Base-by-base conservation (phyloP, 2,888 invertebrate species). In the Nemurella pictetii region DNA sequence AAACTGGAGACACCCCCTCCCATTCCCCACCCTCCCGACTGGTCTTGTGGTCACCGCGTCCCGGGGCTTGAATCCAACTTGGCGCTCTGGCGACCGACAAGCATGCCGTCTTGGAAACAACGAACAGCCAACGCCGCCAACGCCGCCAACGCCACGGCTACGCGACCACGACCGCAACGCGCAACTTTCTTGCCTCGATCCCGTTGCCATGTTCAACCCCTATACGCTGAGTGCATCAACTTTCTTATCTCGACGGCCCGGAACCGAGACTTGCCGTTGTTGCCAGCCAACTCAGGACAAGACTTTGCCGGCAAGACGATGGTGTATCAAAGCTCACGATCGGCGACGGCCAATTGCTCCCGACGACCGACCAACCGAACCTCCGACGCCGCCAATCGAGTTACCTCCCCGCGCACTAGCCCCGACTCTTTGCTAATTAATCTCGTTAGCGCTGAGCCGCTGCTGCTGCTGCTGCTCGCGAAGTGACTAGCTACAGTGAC, bases 341-440 rank as follows among this genome's bases (percentile, higher is more conserved):
- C 55, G 55, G 12, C 55, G 55, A 55, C 20, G 55, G 15, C 55
- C 55, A 55, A 55, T 55, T 55, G 55, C 55, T n/a, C n/a, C n/a
- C n/a, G n/a, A 55, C 55, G 9, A 55, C 9, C 55, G 78, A 78
- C 28, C 20, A 28, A 27, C 77, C 78, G 29, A 78, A 78, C 30
- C 78, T 30, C 29, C 78, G n/a, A n/a, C n/a, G 29, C 82, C 72
- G 27, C 82, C 55, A 82, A 82, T 82, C 72, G 55, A 72, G 55
- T 72, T 55, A 72, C 55, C 20, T 55, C 55, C 20, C 20, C 1
- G 55, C 55, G 20, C 15, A 55, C 9, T 9, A 72, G 12, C 80
- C 82, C 55, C 55, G 26, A 82, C 55, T 72, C 29, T 20, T 26
- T 26, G 78, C 82, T 82, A 82, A 82, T 82, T 82, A 82, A 82